Conservation (phyloP, 2,113 vertebrate genomes). For the Cavia aperea region DNA sequence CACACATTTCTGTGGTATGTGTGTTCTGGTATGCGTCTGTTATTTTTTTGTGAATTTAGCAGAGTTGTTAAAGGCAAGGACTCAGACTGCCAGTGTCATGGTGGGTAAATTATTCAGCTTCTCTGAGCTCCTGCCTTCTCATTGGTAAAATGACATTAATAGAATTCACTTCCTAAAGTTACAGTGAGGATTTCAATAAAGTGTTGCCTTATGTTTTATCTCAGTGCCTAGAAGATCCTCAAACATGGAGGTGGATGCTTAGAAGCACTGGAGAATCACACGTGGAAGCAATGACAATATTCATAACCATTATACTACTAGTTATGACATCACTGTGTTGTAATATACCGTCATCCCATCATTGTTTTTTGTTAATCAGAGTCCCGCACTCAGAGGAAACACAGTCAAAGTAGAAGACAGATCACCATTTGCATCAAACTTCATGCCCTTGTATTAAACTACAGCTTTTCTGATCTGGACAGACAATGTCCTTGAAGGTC, state of each 20-base stretch:
- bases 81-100: neutral
- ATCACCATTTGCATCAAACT: neutral
- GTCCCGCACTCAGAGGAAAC: neutral
- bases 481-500: neutral
- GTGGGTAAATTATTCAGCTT: neutral
- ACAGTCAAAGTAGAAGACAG: neutral
- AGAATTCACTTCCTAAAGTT: neutral
- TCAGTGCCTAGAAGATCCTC: neutral
- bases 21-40: neutral
- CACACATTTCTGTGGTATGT: neutral
- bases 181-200: neutral
- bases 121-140: neutral
- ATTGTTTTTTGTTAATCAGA: neutral
- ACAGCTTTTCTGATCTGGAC: neutral
- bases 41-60: neutral
- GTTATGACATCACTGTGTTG: neutral
- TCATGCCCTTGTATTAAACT: neutral
- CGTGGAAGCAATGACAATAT: rapidly evolving
- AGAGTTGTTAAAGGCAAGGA: neutral
- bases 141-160: neutral
- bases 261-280: neutral
- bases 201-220: neutral
- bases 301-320: neutral
- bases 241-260: neutral
- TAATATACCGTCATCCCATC: neutral